Evolutionary conservation across 1,140 invertebrate species (phyloP).

Genomic region (Babylonia areolata): DNA sequence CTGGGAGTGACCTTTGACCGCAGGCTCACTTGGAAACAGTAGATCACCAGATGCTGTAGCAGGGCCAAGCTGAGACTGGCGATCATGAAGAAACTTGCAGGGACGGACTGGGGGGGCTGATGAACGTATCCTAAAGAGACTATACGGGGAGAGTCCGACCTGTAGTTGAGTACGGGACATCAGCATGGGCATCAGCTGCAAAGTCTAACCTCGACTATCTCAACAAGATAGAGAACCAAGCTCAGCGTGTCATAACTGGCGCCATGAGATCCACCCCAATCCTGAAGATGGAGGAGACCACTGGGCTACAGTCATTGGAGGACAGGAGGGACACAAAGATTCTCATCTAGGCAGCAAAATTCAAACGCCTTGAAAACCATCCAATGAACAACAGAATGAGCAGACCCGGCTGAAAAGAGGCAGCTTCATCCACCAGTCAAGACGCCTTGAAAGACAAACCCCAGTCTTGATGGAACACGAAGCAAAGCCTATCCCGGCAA

Average conservation of each 20-base stretch:
- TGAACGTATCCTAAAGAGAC: neutral
- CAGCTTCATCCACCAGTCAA: no score
- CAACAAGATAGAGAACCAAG: conserved; percentile 5
- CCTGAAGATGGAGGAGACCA: no score
- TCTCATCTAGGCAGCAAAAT: no score
- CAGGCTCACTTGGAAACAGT: conserved; percentile 25
- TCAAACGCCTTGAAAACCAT: no score
- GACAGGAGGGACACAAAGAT: no score
- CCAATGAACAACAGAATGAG: no score
- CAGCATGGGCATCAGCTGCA: conserved; percentile 8
- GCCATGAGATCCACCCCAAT: no score
- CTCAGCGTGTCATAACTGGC: neutral
- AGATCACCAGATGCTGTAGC: conserved; percentile 15
- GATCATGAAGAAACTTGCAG: conserved; percentile 12
- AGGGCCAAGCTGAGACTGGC: neutral
- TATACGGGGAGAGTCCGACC: neutral
- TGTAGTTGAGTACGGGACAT: neutral
- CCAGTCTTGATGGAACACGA: no score
- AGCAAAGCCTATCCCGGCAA: no score
- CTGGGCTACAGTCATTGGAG: no score
- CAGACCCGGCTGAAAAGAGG: no score
- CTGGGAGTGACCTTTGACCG: neutral
- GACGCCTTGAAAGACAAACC: no score
- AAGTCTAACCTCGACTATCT: conserved; percentile 6
- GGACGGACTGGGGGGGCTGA: conserved; percentile 22